Base-by-base conservation (phyloP, 1,140 invertebrate genomes). In the Nomia melanderi region DNA sequence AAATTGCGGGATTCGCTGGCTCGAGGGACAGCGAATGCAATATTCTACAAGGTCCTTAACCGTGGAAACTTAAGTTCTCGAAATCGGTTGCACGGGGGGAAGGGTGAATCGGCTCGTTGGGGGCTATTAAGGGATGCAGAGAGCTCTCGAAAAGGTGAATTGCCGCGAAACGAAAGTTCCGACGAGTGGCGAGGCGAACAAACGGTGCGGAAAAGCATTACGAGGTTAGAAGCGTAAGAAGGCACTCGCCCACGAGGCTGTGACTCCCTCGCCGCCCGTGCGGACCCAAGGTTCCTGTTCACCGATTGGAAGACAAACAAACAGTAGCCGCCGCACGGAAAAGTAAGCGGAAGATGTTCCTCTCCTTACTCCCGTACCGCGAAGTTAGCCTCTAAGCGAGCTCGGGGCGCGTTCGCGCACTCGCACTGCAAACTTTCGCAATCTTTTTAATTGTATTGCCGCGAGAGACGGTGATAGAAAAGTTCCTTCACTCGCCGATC, bases 371-470 rank as follows among this genome's bases (percentile, higher is more conserved):
- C 54, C 20, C 31, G 47, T 63, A 70, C 67, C 75, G 64, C 76
- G 62, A 87, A 88, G 85, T 86, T 86, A 47, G 54, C 29, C 29
- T 11, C 27, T 66, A 72, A 39, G 64, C 75, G 72, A 77, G 66
- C 73, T 39, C 71, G 39, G 66, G 54, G 59, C 67, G 79, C 69
- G 76, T 70, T 66, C 59, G 44, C 12, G 39, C 57, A 53, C 63
- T 77, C 56, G 72, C 79, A 57, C 70, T 47, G 56, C 67, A 72
- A 88, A 90, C 85, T 90, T 90, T 84, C 63, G 82, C 88, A 90
- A 90, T 90, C 88, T 90, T 90, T 90, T 90, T 90, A 90, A 90
- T 90, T 90, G 89, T 88, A 88, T 90, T 89, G 88, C 81, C 79
- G 57, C 65, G 70, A 67, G 78, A 83, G 78, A 70, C 77, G 81